Evolutionary conservation across 2,888 invertebrate species (phyloP), one percentile per base, ranked within the genome.

Genomic region (Machimus rusticus): DNA sequence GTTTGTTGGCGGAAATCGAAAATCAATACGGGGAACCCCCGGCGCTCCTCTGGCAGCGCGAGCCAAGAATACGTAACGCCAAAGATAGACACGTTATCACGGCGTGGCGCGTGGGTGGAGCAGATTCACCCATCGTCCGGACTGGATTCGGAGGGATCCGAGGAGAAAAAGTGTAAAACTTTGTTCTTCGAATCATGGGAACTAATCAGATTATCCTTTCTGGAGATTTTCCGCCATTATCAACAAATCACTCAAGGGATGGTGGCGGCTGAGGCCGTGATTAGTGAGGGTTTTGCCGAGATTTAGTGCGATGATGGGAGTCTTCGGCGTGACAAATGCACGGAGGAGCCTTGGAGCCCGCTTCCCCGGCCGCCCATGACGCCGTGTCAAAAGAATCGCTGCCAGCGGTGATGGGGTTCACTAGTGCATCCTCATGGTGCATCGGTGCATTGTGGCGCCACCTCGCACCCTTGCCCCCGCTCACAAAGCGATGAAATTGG

Each of bases 1-100:
- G 86, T 86, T 88, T 82, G 88, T 76, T 84, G 55, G 55, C 78
- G 86, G 88, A 88, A 88, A 88, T 88, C 88, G 88, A 88, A 88
- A 88, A 88, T 88, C 88, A 86, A 88, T 88, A 81, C 43, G 84
- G 51, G 82, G 66, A 66, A 66, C 34, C 19, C 74, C 74, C 81
- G 39, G n/a, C 39, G 51, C 66, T 87, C 79, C 66, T 81, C 66
- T 8, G 23, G 23, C 28, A 87, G 43, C 74, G 16, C 81, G 81
- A 79, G 57, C 79, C 39, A 74, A 79, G 74, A 77, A 74, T 79
- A 87, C 51, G 66, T 43, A 79, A 81, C 74, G 74, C 81, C 87
- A 81, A 81, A 79, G 87, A 87, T 66, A 79, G 87, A 87, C 66
- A 78, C 39, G 43, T 79, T 87, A 74, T 57, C 84, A 84, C 74